These are phyloP conservation scores for Drosophila prosaltans DNA, from an alignment of 1,140 invertebrate genomes.

Conservation along the genomic window DNA sequence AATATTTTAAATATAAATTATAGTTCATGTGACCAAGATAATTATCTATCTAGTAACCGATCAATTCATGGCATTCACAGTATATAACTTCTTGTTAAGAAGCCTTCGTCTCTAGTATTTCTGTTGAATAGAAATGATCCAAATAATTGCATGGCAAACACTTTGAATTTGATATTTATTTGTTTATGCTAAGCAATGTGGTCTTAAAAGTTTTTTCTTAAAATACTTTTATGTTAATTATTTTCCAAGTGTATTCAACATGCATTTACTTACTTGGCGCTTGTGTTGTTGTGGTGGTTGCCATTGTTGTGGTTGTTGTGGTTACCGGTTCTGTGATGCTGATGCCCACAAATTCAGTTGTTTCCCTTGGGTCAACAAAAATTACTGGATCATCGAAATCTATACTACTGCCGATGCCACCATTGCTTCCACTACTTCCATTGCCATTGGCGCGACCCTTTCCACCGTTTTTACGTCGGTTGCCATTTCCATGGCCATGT, in stretches of 20 bases:
- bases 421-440: slow-evolving; percentile 47
- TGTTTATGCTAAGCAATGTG: too few species aligned
- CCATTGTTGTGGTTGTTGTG: slow-evolving; percentile 84
- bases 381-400: slow-evolving; percentile 82
- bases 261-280: slow-evolving; percentile 87
- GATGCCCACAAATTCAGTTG: slow-evolving; percentile 84
- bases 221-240: not conserved
- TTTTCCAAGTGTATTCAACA: slow-evolving; percentile 25
- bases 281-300: slow-evolving; percentile 87
- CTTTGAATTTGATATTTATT: too few species aligned
- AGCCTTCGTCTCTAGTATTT: too few species aligned
- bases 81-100: too few species aligned
- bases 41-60: too few species aligned
- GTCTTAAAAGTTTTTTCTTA: not conserved
- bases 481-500: slow-evolving; percentile 84
- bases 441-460: slow-evolving; percentile 83
- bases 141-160: too few species aligned
- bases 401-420: slow-evolving; percentile 80
- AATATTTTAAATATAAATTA: too few species aligned
- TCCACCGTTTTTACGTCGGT: slow-evolving; percentile 72
- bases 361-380: slow-evolving; percentile 84
- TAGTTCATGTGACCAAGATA: too few species aligned
- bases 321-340: slow-evolving; percentile 84
- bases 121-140: too few species aligned
- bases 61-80: too few species aligned